Conservation (phyloP, 2,113 vertebrate species). For the Morone chrysops region DNA sequence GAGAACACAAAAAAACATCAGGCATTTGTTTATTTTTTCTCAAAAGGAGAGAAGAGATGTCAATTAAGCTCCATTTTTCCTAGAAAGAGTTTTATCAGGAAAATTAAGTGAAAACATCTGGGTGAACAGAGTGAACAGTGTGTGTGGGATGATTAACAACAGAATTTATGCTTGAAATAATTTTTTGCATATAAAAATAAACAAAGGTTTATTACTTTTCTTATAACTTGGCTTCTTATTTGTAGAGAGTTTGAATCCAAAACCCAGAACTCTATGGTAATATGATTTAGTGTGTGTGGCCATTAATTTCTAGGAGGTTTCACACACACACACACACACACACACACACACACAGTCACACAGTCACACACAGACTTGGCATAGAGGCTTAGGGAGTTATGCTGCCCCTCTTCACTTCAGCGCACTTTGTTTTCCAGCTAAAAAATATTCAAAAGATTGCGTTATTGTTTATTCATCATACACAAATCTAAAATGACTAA, state of each 20-base stretch:
- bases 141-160: too few relatives aligned
- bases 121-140: too few relatives aligned
- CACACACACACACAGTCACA: neutral
- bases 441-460: neutral
- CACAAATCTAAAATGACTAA: conserved; percentile 21
- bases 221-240: neutral
- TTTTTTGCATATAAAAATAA: too few relatives aligned
- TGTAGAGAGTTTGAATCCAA: neutral
- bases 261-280: neutral
- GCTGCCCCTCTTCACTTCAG: neutral
- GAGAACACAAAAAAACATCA: neutral
- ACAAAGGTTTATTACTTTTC: neutral
- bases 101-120: too few relatives aligned
- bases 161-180: too few relatives aligned
- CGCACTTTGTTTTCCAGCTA: conserved; percentile 14
- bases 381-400: neutral
- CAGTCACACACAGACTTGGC: neutral
- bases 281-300: neutral
- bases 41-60: too few relatives aligned
- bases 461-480: conserved; percentile 42
- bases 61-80: too few relatives aligned
- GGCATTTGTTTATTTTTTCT: too few relatives aligned
- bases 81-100: too few relatives aligned
- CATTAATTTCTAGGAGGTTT: conserved; percentile 6
- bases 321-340: neutral